Evolutionary conservation across 2,888 invertebrate species (phyloP), one percentile per base, ranked within the genome.

Genomic region (Bursaphelenchus okinawaensis): DNA sequence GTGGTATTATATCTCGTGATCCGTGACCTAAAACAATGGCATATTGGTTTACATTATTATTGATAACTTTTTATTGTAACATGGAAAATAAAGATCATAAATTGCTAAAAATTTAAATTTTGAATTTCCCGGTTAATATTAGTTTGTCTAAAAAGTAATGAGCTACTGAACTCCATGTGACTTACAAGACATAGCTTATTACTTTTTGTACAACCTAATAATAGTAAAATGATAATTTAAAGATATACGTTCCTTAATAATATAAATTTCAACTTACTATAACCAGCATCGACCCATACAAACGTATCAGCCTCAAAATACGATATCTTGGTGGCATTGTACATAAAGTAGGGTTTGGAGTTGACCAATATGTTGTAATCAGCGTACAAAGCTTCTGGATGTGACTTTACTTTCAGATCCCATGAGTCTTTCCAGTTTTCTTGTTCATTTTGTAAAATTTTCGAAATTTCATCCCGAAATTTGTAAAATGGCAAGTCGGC

Each of bases 311-410:
- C 50, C 16, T 56, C 51, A 54, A 74, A 66, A 9, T 23, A 31
- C n/a, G 69, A 67, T 24, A 66, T 69, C 63, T 73, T 59, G 9
- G 80, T 75, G 22, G 80, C 76, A 67, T 83, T 78, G 58, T 78
- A 65, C 55, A 83, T 59, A 63, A 83, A 74, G 62, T 81, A 73
- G 3, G 82, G 75, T 72, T 83, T 83, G 27, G 83, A 83, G 69
- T 83, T 82, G 74, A 84, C 82, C 6, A 84, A 69, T 40, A 83
- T 75, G 62, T 83, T 80, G 67, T 83, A 83, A 23, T 83, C 83
- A 4, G 83, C 78, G 31, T 80, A 81, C 63, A 79, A 78, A 0
- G 81, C 79, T 63, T 83, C 83, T 0, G 83, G 83, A 69, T 83
- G 83, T n/a, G 71, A 66, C 40, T 68, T 68, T 74, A 82, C 75